Evolutionary conservation across 2,797 vertebrate species (phyloP).

Genomic region (Tauraco hartlaubi): DNA sequence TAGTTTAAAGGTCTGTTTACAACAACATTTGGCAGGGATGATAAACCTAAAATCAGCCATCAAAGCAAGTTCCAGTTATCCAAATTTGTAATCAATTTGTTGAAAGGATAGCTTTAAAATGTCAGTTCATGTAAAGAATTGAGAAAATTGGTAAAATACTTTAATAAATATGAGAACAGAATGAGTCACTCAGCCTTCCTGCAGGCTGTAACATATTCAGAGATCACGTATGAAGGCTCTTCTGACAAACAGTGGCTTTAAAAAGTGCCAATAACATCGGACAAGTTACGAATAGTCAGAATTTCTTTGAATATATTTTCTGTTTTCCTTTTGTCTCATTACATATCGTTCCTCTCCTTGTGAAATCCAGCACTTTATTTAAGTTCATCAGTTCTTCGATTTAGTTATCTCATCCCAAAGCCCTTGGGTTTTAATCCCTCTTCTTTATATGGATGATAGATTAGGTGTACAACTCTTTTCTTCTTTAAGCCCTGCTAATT

Average conservation of each 20-base stretch:
- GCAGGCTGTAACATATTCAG: neutral
- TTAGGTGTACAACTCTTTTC: neutral
- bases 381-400: neutral
- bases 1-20: neutral
- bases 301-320: neutral
- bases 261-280: neutral
- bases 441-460: neutral
- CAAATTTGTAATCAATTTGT: slow-evolving; percentile 12
- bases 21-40: neutral
- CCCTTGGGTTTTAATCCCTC: neutral
- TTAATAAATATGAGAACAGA: neutral
- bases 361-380: neutral
- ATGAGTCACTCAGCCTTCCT: neutral
- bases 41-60: neutral
- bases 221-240: neutral
- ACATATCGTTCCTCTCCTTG: neutral
- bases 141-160: neutral
- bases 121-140: neutral
- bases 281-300: neutral
- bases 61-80: neutral
- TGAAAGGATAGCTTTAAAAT: slow-evolving; percentile 32
- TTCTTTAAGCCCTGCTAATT: neutral
- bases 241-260: neutral
- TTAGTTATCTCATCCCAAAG: neutral
- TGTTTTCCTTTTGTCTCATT: neutral